phyloP scores from a whole-genome alignment of 92 coral and sea anemone species.

The Plumapathes pennacea region DNA sequence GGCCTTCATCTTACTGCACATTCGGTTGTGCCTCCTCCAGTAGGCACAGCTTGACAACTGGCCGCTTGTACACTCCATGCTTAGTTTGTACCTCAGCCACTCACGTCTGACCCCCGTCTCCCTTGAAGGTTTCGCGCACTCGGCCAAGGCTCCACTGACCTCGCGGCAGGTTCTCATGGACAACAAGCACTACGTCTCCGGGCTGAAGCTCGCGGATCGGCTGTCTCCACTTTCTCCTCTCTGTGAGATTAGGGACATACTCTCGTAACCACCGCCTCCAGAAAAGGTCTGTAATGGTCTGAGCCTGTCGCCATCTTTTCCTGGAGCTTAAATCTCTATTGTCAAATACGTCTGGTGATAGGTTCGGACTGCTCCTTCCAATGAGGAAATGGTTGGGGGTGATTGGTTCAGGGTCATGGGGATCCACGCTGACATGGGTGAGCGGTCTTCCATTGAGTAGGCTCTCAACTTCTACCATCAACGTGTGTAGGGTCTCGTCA shows the following conservation, averaged over 20 bases:
- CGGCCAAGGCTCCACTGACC: conserved; percentile 32
- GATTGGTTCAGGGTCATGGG: conserved; percentile 15
- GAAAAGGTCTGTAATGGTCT: conserved; percentile 29
- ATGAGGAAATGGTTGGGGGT: conserved; percentile 36
- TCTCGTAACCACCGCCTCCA: conserved; percentile 51
- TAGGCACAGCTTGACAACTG: conserved; percentile 27
- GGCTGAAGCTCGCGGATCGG: conserved; percentile 1
- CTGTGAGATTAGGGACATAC: conserved; percentile 38
- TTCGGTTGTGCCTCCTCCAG: conserved; percentile 13
- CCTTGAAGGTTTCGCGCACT: conserved; percentile 15
- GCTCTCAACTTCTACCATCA: conserved; percentile 8
- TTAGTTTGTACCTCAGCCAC: conserved; percentile 23
- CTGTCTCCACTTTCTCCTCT: conserved; percentile 33
- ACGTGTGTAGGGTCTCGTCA: conserved; percentile 32
- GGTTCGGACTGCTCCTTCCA: conserved; percentile 17
- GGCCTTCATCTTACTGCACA: too few relatives aligned
- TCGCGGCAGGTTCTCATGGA: conserved; percentile 23
- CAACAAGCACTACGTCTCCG: conserved; percentile 32
- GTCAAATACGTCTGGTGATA: conserved; percentile 31
- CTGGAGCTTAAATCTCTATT: conserved; percentile 22
- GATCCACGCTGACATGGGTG: conserved; percentile 26
- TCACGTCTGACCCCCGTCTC: conserved; percentile 7
- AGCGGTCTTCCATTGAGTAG: conserved; percentile 13
- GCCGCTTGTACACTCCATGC: conserved; percentile 13
- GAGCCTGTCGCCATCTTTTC: conserved; percentile 43